phyloP scores from a whole-genome alignment of 2,797 vertebrate genomes.

The Philypnodon macrostomus region DNA sequence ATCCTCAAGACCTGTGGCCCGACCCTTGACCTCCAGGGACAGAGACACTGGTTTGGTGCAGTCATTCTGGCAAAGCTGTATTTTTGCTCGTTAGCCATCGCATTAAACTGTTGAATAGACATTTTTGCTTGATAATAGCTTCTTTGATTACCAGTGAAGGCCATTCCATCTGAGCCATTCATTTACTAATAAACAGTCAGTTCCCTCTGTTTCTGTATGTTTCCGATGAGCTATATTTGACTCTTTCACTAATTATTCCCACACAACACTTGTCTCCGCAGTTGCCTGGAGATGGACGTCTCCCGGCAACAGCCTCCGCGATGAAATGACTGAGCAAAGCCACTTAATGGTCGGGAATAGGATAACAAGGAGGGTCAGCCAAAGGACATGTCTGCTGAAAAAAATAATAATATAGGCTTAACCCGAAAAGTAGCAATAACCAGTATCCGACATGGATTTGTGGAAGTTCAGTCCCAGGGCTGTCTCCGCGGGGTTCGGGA shows the following conservation, averaged over 20 bases:
- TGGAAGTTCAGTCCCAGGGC: neutral
- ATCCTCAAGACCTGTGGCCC: too few species aligned
- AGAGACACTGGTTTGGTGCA: too few species aligned
- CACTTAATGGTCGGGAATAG: neutral
- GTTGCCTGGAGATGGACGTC: conserved; percentile 5
- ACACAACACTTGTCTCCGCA: neutral
- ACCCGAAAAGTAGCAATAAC: conserved; percentile 7
- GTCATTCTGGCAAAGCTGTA: too few species aligned
- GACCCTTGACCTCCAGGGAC: too few species aligned
- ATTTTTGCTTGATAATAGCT: too few species aligned
- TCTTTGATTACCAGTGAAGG: too few species aligned
- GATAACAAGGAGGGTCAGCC: neutral
- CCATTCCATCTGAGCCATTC: neutral
- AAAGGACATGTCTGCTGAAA: conserved; percentile 9
- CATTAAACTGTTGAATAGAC: too few species aligned
- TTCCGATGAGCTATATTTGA: neutral
- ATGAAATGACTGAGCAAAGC: neutral
- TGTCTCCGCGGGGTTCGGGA: neutral
- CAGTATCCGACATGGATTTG: conserved; percentile 6
- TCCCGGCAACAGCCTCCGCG: neutral
- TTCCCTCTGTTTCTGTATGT: neutral
- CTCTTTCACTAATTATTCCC: neutral
- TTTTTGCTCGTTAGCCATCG: too few species aligned
- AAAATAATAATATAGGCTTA: neutral
- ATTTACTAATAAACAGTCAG: neutral